Conservation (phyloP, 2,113 vertebrate species). For the Oncorhynchus masou region DNA sequence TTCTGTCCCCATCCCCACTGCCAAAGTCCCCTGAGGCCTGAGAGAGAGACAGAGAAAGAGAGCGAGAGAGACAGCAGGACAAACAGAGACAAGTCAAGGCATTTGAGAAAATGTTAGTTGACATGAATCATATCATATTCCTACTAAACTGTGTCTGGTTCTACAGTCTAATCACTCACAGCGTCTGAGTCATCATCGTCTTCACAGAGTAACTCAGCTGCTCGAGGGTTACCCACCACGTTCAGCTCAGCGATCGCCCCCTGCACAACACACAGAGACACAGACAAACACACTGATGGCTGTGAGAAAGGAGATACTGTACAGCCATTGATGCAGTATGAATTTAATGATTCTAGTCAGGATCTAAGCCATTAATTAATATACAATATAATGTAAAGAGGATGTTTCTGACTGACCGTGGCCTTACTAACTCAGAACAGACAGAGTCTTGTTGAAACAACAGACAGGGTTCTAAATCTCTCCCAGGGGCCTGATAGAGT, state of each 20-base stretch:
- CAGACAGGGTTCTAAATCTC: too few relatives aligned
- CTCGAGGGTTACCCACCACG: slow-evolving; percentile 74
- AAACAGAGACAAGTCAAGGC: background rate
- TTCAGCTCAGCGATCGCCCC: slow-evolving; percentile 82
- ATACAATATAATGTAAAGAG: too few relatives aligned
- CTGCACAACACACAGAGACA: slow-evolving; percentile 61
- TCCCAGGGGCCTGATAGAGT: too few relatives aligned
- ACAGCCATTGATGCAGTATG: too few relatives aligned
- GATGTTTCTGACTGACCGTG: too few relatives aligned
- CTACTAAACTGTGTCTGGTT: background rate
- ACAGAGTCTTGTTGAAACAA: too few relatives aligned
- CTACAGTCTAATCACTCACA: slow-evolving; percentile 66
- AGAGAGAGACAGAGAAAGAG: background rate
- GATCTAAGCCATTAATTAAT: too few relatives aligned
- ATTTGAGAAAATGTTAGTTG: too few relatives aligned
- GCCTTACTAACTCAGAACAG: too few relatives aligned
- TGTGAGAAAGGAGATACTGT: too few relatives aligned
- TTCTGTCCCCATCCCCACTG: slow-evolving; percentile 70
- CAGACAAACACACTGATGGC: background rate
- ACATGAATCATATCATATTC: background rate
- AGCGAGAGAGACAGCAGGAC: background rate
- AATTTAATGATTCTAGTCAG: too few relatives aligned
- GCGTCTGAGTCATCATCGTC: slow-evolving; percentile 80
- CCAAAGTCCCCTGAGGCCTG: slow-evolving; percentile 86
- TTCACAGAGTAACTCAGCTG: slow-evolving; percentile 80